A percentile compares a stretch with the other conserved stretches of the same genome.
Conservation (phyloP, 2,113 vertebrate species). For the Scalopus aquaticus region DNA sequence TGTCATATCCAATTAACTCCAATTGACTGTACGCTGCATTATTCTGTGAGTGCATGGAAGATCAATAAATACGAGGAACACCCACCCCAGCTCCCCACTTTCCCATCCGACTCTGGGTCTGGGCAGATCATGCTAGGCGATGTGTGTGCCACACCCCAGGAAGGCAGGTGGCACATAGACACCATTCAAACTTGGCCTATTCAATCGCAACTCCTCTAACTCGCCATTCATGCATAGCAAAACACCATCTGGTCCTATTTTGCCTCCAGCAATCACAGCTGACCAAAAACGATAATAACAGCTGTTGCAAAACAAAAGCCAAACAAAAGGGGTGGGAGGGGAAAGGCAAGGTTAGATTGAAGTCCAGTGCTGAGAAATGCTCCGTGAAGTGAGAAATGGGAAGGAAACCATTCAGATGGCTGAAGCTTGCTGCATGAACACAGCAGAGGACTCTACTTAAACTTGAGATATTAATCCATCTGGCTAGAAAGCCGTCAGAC, state of each 20-base stretch:
- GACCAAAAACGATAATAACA: conserved; percentile 99
- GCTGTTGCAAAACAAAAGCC: conserved; percentile 99
- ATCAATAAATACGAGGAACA: conserved; percentile 97
- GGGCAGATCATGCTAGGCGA: conserved; percentile 93
- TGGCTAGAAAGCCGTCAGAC: conserved; percentile 80
- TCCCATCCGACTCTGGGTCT: conserved; percentile 87
- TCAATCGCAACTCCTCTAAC: conserved; percentile 97
- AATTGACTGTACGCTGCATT: conserved; percentile 94
- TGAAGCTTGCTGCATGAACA: conserved; percentile 82
- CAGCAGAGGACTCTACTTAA: conserved; percentile 87
- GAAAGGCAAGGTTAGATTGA: conserved; percentile 94
- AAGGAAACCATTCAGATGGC: conserved; percentile 88
- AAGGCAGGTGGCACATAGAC: conserved; percentile 99
- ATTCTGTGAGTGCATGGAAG: conserved; percentile 93
- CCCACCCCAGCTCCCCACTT: conserved; percentile 87
- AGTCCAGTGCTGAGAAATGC: conserved; percentile 92
- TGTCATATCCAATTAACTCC: conserved; percentile 99
- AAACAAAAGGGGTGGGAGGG: conserved; percentile 92
- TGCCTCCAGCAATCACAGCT: conserved; percentile 99
- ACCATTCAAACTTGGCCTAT: conserved; percentile 99
- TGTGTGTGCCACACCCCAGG: conserved; percentile 91
- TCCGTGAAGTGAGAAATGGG: conserved; percentile 87
- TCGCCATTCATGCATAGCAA: conserved; percentile 99
- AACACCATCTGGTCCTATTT: conserved; percentile 99
- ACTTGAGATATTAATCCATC: conserved; percentile 87